Conservation (phyloP, 2,888 invertebrate genomes). For the Troides oblongomaculatus region DNA sequence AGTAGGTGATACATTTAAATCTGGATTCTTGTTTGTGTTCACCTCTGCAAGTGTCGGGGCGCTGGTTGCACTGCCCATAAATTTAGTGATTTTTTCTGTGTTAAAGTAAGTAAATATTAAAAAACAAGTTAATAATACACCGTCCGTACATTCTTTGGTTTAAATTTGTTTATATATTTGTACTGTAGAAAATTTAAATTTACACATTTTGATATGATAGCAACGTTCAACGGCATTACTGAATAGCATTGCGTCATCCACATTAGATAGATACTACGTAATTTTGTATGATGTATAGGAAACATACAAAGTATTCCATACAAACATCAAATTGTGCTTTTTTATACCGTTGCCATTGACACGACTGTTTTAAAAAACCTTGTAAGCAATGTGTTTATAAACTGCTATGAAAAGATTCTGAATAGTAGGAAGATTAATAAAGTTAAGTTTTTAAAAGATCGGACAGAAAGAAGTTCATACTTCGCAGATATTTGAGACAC, state of each 20-base stretch:
- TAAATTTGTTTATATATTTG: too few relatives aligned
- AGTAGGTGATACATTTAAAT: neutral
- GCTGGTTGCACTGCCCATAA: neutral
- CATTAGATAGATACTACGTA: neutral
- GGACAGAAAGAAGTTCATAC: neutral
- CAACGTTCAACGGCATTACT: neutral
- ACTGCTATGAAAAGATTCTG: neutral
- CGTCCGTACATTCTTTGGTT: too few relatives aligned
- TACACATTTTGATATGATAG: too few relatives aligned
- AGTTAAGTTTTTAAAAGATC: neutral
- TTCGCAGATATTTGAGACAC: slow-evolving; percentile 4
- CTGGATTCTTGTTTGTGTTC: neutral
- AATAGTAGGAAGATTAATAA: too few relatives aligned
- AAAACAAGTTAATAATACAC: too few relatives aligned
- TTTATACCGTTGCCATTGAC: too few relatives aligned
- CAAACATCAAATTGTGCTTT: too few relatives aligned
- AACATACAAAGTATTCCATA: neutral
- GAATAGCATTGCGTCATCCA: neutral
- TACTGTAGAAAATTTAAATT: too few relatives aligned
- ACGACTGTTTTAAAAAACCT: too few relatives aligned
- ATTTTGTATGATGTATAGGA: neutral
- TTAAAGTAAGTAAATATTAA: neutral
- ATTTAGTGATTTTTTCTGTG: neutral
- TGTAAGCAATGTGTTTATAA: too few relatives aligned
- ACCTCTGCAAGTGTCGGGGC: neutral